Base-by-base conservation (phyloP, 2,888 invertebrate species). In the Priocnemis perturbator region DNA sequence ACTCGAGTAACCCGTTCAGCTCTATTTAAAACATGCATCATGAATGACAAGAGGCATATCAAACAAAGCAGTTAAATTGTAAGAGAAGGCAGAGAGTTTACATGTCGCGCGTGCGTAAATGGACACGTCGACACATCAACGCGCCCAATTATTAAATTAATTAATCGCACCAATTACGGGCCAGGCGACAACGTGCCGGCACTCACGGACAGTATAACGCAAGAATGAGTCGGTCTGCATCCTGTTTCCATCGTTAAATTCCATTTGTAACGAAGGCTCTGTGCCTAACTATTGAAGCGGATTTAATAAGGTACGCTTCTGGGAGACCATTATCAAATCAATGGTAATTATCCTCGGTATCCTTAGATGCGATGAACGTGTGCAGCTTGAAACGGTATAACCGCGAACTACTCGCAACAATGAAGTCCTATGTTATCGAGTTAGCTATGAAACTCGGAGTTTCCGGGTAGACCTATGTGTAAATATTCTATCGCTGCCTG, bases 111-210 rank as follows among this genome's bases (percentile, higher is more conserved):
- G 48, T 9, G 37, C 37, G 1, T 37, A 11, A 4, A 7, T 37
- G 26, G 37, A 37, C 14, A 37, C 37, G 37, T 37, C 37, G 37
- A 37, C 37, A 37, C 7, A 11, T 37, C 1, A 9, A 37, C 58
- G 20, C 67, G 30, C 21, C 63, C 60, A 67, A 68, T 76, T 76
- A 76, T 77, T 77, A 74, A 74, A 77, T 76, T 76, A 74, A 77
- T 77, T 73, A 77, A 76, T 68, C 60, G 66, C 60, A 53, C 64
- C 74, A 74, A 77, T 77, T 77, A 77, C 62, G 64, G 68, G 67
- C 1, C 5, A 5, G 50, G n/a, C 17, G 50, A 50, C 50, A 37
- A 19, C 50, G 50, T n/a, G 50, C 4, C 37, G 37, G 37, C 37
- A 37, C 37, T 37, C 7, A 11, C 14, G 14, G 11, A 11, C 37